phyloP scores from a whole-genome alignment of 2,888 invertebrate genomes.

The Conistra vaccinii region DNA sequence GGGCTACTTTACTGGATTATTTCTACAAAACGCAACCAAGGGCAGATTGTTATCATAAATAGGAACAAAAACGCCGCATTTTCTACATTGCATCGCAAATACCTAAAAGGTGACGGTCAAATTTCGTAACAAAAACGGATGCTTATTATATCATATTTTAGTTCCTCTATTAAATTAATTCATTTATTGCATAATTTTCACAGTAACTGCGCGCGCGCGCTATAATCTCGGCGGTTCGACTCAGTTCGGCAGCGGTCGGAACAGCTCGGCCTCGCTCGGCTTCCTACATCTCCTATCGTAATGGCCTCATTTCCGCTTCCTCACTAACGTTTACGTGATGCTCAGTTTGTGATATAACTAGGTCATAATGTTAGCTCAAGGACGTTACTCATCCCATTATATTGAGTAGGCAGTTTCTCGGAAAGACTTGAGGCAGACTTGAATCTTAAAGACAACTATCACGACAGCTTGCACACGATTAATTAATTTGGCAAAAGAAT shows the following conservation, averaged over 20 bases:
- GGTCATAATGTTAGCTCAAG: slow-evolving; percentile 68
- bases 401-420: not conserved
- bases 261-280: slow-evolving; percentile 75
- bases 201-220: slow-evolving; percentile 46
- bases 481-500: not conserved
- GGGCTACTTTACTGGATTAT: not conserved
- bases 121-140: slow-evolving; percentile 61
- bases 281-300: slow-evolving; percentile 78
- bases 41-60: slow-evolving; percentile 6
- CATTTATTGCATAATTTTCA: slow-evolving; percentile 61
- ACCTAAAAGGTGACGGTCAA: slow-evolving; percentile 60
- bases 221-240: slow-evolving; percentile 52
- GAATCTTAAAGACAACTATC: not conserved
- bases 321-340: slow-evolving; percentile 65
- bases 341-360: slow-evolving; percentile 67
- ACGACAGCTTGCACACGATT: not conserved
- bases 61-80: slow-evolving; percentile 38
- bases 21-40: slow-evolving; percentile 1
- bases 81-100: slow-evolving; percentile 26
- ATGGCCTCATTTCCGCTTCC: slow-evolving; percentile 81
- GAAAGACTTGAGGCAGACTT: not conserved
- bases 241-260: slow-evolving; percentile 67
- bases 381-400: slow-evolving; percentile 57
- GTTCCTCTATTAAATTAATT: slow-evolving; percentile 63
- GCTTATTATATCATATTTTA: slow-evolving; percentile 63